These are phyloP conservation scores for Myotis davidii DNA, from an alignment of 2,113 vertebrate species.

Conservation along the genomic window DNA sequence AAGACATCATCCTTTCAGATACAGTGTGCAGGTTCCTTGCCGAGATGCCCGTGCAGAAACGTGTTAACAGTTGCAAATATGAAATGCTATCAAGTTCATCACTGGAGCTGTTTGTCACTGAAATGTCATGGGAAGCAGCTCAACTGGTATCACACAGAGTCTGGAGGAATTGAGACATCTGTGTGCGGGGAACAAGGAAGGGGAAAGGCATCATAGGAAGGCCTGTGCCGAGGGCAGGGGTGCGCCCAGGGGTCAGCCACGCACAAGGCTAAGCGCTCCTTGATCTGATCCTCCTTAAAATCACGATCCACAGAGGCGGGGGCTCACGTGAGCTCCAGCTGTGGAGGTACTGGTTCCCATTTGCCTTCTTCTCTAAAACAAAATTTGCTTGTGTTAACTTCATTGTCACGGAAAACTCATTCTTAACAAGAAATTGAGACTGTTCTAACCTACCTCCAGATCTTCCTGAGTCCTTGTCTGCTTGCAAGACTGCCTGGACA, in stretches of 20 bases:
- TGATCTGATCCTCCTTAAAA: slow-evolving; percentile 72
- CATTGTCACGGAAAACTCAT: neutral
- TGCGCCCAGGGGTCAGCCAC: slow-evolving; percentile 65
- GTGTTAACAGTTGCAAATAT: slow-evolving; percentile 94
- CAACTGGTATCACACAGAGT: slow-evolving; percentile 92
- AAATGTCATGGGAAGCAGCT: slow-evolving; percentile 93
- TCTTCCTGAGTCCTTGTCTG: neutral
- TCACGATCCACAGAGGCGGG: slow-evolving; percentile 55
- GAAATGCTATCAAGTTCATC: slow-evolving; percentile 93
- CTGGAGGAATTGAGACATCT: slow-evolving; percentile 91
- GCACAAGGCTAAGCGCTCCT: slow-evolving; percentile 68
- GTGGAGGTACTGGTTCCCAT: slow-evolving; percentile 18
- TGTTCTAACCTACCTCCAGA: neutral
- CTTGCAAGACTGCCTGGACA: neutral
- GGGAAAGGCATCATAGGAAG: slow-evolving; percentile 78
- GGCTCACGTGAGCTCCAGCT: neutral
- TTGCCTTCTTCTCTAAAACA: neutral
- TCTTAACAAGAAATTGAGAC: neutral
- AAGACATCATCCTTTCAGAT: slow-evolving; percentile 92
- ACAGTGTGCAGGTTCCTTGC: slow-evolving; percentile 88
- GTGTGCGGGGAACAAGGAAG: slow-evolving; percentile 87
- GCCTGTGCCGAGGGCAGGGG: slow-evolving; percentile 77
- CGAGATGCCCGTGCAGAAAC: slow-evolving; percentile 88
- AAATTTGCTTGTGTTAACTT: neutral
- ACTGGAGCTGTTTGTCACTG: slow-evolving; percentile 95